Evolutionary conservation across 2,797 vertebrate genomes (phyloP).

Genomic region (Scleropages formosus): DNA sequence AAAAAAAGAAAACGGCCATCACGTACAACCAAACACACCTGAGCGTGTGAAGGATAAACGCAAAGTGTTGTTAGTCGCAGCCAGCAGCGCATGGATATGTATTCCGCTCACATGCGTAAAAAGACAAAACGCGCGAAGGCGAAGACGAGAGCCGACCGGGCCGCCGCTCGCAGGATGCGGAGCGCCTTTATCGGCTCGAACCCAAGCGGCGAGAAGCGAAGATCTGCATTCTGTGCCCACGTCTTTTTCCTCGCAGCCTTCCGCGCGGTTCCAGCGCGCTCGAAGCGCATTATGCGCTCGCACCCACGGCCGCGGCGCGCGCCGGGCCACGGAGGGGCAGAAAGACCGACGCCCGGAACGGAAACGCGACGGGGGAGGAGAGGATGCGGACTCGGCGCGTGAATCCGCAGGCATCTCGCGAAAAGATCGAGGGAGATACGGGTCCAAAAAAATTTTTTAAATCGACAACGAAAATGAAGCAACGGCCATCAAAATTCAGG

Average conservation of each 20-base stretch:
- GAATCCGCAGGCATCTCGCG: neutral
- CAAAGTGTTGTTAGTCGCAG: too few relatives aligned
- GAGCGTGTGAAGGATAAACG: too few relatives aligned
- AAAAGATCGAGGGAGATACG: constrained; percentile 10
- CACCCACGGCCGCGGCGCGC: neutral
- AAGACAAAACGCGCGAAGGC: constrained; percentile 24
- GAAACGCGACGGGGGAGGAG: neutral
- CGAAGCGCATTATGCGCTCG: constrained; percentile 14
- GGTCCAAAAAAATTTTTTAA: constrained; percentile 8
- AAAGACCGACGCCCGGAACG: neutral
- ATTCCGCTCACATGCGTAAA: neutral
- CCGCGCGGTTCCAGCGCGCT: constrained; percentile 7
- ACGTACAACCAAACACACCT: too few relatives aligned
- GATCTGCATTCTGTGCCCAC: constrained; percentile 9
- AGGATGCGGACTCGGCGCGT: neutral
- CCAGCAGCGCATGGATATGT: neutral
- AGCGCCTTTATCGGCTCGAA: constrained; percentile 11
- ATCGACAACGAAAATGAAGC: neutral
- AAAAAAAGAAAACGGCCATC: neutral
- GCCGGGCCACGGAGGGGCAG: neutral
- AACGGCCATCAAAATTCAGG: too few relatives aligned
- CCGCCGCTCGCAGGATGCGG: neutral
- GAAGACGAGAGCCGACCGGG: constrained; percentile 14
- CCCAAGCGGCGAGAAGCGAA: constrained; percentile 7
- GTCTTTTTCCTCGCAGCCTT: constrained; percentile 21